Percentiles rank a stretch among this genome's conserved stretches.
Conservation (phyloP, 35 echinoderm and acorn worm genomes). For the Hemicentrotus pulcherrimus region DNA sequence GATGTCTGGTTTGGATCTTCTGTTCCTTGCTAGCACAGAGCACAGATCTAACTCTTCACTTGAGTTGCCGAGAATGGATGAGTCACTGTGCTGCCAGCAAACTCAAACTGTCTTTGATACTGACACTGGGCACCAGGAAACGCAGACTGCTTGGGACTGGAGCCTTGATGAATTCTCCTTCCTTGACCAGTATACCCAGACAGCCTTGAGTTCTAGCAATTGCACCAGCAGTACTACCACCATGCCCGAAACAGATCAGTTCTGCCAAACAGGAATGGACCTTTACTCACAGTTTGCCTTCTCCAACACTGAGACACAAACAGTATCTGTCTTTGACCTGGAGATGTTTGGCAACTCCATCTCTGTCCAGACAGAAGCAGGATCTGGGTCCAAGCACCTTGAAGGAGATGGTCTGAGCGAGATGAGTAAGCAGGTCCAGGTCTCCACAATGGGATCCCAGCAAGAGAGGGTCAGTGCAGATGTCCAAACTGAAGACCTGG, state of each 20-base stretch:
- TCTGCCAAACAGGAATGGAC: slow-evolving; percentile 24
- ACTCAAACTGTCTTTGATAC: slow-evolving; percentile 23
- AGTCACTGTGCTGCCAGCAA: slow-evolving; percentile 32
- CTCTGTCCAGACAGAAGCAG: slow-evolving; percentile 32
- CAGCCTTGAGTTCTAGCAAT: neutral
- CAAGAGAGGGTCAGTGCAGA: slow-evolving; percentile 23
- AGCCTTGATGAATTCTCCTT: slow-evolving; percentile 46
- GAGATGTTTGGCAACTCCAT: slow-evolving; percentile 49
- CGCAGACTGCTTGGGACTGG: slow-evolving; percentile 45
- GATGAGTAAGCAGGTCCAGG: slow-evolving; percentile 8
- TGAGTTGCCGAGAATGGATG: neutral
- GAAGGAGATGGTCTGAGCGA: slow-evolving; percentile 18
- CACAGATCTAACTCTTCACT: slow-evolving; percentile 10
- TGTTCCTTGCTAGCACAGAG: slow-evolving; percentile 35
- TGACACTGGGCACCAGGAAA: slow-evolving; percentile 37
- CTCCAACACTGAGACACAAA: slow-evolving; percentile 43
- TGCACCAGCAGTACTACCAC: slow-evolving; percentile 3
- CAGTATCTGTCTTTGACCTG: slow-evolving; percentile 36
- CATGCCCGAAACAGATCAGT: slow-evolving; percentile 7
- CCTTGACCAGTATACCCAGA: slow-evolving; percentile 48
- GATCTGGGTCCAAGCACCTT: neutral
- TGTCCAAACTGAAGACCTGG: slow-evolving; percentile 43
- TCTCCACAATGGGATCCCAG: neutral
- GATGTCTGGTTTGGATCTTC: slow-evolving; percentile 17
- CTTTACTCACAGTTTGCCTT: slow-evolving; percentile 39